Evolutionary conservation across 2,888 invertebrate genomes (phyloP), one percentile per base, ranked within the genome.

Genomic region (Phragmatobia fuliginosa): DNA sequence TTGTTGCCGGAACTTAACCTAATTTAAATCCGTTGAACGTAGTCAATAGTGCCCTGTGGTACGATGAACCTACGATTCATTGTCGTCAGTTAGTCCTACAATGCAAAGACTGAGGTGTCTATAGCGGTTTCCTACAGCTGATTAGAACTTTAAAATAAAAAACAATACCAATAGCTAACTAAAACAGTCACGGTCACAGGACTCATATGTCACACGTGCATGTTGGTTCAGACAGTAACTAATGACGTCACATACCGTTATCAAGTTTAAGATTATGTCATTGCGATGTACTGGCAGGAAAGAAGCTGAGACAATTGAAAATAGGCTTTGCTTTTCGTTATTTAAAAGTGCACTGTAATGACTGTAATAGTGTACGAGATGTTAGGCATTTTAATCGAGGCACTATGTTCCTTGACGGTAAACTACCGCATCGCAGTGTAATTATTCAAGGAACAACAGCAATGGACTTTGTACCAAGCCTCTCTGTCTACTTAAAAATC

Each of bases 401-500:
- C n/a, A n/a, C n/a, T n/a, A n/a, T n/a, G n/a, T n/a, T n/a, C n/a
- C 56, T 56, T 56, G 28, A 28, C 28, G 56, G 28, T 5, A 14
- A 16, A 28, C 28, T 28, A 28, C 56, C 25, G 28, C 28, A 52
- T 52, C 5, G 56, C 16, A 1, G 16, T 2, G 16, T 56, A 28
- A 14, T 28, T 28, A 56, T 56, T 28, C 33, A 60, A 11, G n/a
- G 31, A 31, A 2, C 10, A 21, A 33, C 32, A 63, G 49, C n/a
- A 32, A 59, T 62, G 62, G 41, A 33, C 41, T n/a, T 66, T 64
- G 33, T 28, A 28, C 36, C 32, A 45, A 49, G 59, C 31, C 58
- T 62, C 18, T 67, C 62, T 67, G 68, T 68, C 69, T 36, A 56
- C 33, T 62, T 16, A 28, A 65, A 65, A 64, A 61, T 61, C 61